Evolutionary conservation across 1,140 invertebrate genomes (phyloP), one percentile per base, ranked within the genome.

Genomic region (Temnothorax nylanderi): DNA sequence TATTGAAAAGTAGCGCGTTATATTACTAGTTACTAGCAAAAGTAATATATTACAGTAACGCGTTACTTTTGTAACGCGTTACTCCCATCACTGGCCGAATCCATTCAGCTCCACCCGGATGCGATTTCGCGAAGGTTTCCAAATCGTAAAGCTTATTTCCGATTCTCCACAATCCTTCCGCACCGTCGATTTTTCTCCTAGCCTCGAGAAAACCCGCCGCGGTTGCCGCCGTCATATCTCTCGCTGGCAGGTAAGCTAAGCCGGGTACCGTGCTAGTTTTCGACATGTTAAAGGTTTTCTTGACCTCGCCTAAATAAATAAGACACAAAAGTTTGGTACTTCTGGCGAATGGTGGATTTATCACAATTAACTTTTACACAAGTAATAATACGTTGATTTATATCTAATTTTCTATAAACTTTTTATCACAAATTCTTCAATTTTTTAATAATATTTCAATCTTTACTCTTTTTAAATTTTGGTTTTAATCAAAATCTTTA

Each of bases 41-140:
- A n/a, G n/a, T n/a, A n/a, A n/a, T n/a, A n/a, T n/a, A n/a, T n/a
- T n/a, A n/a, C n/a, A n/a, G n/a, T n/a, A n/a, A n/a, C n/a, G n/a
- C n/a, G n/a, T n/a, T n/a, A n/a, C n/a, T n/a, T n/a, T n/a, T n/a
- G n/a, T n/a, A n/a, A n/a, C n/a, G n/a, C n/a, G n/a, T n/a, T n/a
- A n/a, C n/a, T n/a, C n/a, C n/a, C n/a, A n/a, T n/a, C n/a, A n/a
- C n/a, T n/a, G n/a, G n/a, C n/a, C n/a, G n/a, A 8, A 98, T 93
- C 98, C 98, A 98, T 91, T 97, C 97, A 11, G 93, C 71, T 18
- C 98, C 98, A 47, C 98, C 98, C n/a, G 98, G 98, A 96, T 98
- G 98, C 26, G 92, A 96, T 0, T 96, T 86, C 0, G 97, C 93
- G 91, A 98, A 98, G 26, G 95, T 94, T 6, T 94, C 95, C 18